phyloP scores from a whole-genome alignment of 2,797 vertebrate genomes.

The Trematomus bernacchii region DNA sequence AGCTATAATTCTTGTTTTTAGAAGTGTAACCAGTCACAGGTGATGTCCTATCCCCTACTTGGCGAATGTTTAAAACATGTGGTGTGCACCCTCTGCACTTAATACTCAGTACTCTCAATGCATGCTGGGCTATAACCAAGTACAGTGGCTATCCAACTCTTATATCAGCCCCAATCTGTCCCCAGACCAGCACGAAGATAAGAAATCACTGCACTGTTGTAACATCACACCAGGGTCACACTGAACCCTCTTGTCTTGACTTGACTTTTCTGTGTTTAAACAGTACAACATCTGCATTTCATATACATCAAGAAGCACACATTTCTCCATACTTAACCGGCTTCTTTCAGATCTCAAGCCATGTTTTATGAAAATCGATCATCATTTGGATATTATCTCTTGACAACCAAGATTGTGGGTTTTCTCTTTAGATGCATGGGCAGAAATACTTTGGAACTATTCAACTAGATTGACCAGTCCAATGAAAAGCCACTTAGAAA shows the following conservation, averaged over 20 bases:
- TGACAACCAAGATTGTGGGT: conserved; percentile 14
- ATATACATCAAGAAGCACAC: conserved; percentile 44
- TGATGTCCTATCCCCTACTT: conserved; percentile 61
- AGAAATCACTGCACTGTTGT: conserved; percentile 52
- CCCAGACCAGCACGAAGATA: conserved; percentile 33
- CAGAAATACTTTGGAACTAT: not conserved
- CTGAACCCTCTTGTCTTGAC: conserved; percentile 35
- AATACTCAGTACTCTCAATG: conserved; percentile 12
- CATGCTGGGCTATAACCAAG: conserved; percentile 58
- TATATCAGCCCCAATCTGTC: conserved; percentile 49
- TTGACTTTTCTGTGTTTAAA: conserved; percentile 35
- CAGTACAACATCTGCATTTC: conserved; percentile 69
- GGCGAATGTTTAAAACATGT: conserved; percentile 63
- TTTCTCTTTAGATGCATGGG: not conserved
- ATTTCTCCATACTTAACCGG: not conserved
- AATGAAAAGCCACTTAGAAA: not conserved
- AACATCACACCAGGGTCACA: conserved; percentile 42
- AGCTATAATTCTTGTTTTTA: conserved; percentile 68
- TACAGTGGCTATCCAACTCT: conserved; percentile 37
- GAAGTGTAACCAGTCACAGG: conserved; percentile 76
- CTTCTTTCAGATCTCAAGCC: conserved; percentile 52
- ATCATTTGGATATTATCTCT: conserved; percentile 10
- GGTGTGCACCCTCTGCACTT: conserved; percentile 50
- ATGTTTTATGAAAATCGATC: conserved; percentile 4
- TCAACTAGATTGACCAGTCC: not conserved